These are phyloP conservation scores for Teinopalpus imperialis DNA, from an alignment of 2,888 invertebrate genomes.

Conservation along the genomic window DNA sequence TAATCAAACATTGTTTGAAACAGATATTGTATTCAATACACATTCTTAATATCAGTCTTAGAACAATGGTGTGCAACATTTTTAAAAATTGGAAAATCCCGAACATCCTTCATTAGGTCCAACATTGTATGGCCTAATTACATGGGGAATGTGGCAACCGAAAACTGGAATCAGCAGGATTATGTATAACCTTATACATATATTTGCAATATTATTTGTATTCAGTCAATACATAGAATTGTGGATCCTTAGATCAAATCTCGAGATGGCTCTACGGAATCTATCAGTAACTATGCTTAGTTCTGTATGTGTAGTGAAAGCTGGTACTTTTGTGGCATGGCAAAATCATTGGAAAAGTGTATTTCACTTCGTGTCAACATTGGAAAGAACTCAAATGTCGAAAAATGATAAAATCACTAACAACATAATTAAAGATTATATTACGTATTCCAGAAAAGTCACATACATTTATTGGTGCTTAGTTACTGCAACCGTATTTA, in stretches of 20 bases:
- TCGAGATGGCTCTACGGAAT: slow-evolving; percentile 56
- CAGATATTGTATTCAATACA: neutral
- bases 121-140: slow-evolving; percentile 46
- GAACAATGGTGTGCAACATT: slow-evolving; percentile 28
- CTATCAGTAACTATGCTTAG: slow-evolving; percentile 63
- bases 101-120: slow-evolving; percentile 51
- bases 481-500: slow-evolving; percentile 53
- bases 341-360: slow-evolving; percentile 53
- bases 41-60: slow-evolving; percentile 7
- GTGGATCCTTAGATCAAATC: slow-evolving; percentile 50
- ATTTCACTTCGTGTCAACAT: slow-evolving; percentile 47
- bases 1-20: neutral
- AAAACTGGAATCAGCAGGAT: slow-evolving; percentile 31
- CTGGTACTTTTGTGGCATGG: slow-evolving; percentile 55
- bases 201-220: slow-evolving; percentile 49
- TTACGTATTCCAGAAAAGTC: slow-evolving; percentile 54
- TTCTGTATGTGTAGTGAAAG: slow-evolving; percentile 58
- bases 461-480: slow-evolving; percentile 61
- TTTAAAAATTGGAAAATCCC: slow-evolving; percentile 39
- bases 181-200: slow-evolving; percentile 46
- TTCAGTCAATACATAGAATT: slow-evolving; percentile 62
- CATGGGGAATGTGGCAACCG: slow-evolving; percentile 56
- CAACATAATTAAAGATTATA: slow-evolving; percentile 47
- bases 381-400: slow-evolving; percentile 48
- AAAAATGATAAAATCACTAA: slow-evolving; percentile 39